These are phyloP conservation scores for Seriola dumerili DNA, from an alignment of 2,113 vertebrate genomes.

Conservation along the genomic window DNA sequence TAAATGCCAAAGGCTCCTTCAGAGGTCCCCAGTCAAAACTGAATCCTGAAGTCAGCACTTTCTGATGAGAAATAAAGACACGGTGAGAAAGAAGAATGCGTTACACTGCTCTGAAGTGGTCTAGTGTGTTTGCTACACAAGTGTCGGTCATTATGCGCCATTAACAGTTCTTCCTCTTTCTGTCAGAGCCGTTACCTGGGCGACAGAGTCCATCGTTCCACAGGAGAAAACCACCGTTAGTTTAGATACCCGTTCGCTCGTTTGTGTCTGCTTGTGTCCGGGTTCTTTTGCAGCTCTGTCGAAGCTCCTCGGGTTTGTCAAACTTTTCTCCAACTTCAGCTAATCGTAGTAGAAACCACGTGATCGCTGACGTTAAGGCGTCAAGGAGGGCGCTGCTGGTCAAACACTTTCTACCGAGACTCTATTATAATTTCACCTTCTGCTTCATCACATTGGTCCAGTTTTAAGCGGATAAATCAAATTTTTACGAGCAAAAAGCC, in stretches of 20 bases:
- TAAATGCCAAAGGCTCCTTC: constrained; percentile 93
- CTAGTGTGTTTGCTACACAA: constrained; percentile 16
- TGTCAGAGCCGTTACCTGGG: constrained; percentile 70
- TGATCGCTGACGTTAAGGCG: constrained; percentile 53
- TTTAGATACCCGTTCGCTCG: neutral
- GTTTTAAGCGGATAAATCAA: no score
- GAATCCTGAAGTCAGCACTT: constrained; percentile 76
- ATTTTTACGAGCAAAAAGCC: no score
- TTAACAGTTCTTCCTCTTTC: neutral
- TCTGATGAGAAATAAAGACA: constrained; percentile 62
- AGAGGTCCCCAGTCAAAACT: constrained; percentile 87
- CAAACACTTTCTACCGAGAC: no score
- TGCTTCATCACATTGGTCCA: no score
- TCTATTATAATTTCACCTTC: no score
- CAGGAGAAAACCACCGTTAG: neutral
- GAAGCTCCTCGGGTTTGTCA: constrained; percentile 50
- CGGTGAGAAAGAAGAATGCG: neutral
- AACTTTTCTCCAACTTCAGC: constrained; percentile 75
- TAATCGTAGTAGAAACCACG: constrained; percentile 48
- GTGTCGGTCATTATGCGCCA: neutral
- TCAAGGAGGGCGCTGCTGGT: constrained; percentile 34
- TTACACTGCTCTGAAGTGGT: neutral
- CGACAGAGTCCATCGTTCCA: constrained; percentile 68
- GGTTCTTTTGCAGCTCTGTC: neutral
- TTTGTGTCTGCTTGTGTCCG: neutral